Evolutionary conservation across 2,113 vertebrate genomes (phyloP).

Genomic region (Climacteris rufus): DNA sequence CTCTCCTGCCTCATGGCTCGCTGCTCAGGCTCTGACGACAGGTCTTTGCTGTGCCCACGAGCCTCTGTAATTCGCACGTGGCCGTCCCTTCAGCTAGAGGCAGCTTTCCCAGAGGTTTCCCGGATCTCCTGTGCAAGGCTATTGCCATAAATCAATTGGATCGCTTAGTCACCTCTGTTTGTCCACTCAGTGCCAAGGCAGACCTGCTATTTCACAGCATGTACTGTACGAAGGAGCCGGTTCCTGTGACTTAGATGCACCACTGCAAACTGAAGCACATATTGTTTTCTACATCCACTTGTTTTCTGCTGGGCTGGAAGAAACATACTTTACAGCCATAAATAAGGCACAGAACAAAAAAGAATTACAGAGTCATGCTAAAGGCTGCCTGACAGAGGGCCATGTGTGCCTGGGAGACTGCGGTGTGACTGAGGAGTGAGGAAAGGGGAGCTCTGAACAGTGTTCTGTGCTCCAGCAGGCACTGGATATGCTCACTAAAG

Average conservation of each 20-base stretch:
- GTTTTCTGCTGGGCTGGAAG: slow-evolving; percentile 6
- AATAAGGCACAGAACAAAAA: slow-evolving; percentile 18
- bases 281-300: not conserved
- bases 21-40: not conserved
- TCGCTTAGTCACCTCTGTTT: slow-evolving; percentile 64
- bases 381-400: not conserved
- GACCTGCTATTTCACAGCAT: slow-evolving; percentile 60
- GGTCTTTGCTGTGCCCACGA: not conserved
- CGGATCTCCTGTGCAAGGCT: slow-evolving; percentile 35
- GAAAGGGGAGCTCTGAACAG: not conserved
- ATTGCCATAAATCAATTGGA: slow-evolving; percentile 36
- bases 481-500: not conserved
- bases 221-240: slow-evolving; percentile 52
- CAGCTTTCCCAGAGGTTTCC: slow-evolving; percentile 50
- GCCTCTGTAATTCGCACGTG: not conserved
- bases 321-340: not conserved
- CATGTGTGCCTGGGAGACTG: not conserved
- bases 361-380: not conserved
- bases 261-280: not conserved
- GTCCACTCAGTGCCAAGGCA: slow-evolving; percentile 40
- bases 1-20: not conserved
- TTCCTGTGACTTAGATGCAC: slow-evolving; percentile 49
- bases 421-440: fast-evolving
- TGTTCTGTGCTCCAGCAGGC: not conserved
- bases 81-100: not conserved